Evolutionary conservation across 2,113 vertebrate genomes (phyloP).

Genomic region (Nyctereutes procyonoides): DNA sequence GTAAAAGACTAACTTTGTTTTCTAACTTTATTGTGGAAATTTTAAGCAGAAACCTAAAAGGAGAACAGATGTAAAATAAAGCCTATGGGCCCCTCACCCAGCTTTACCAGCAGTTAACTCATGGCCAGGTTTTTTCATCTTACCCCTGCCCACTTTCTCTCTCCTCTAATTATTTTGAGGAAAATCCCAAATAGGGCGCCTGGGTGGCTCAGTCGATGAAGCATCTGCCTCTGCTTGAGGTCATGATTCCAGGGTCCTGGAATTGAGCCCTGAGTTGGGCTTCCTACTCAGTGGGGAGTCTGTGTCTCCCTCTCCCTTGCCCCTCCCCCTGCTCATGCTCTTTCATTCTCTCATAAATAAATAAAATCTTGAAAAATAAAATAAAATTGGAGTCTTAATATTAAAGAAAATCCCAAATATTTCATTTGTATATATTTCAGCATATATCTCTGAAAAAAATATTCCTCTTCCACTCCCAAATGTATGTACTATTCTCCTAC

Average conservation of each 20-base stretch:
- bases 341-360: too few species aligned
- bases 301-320: too few species aligned
- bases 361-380: too few species aligned
- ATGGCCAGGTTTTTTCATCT: not conserved
- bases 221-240: too few species aligned
- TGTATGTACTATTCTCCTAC: not conserved
- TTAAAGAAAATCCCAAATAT: constrained; percentile 9
- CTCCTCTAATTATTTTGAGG: not conserved
- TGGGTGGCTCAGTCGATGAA: too few species aligned
- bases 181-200: not conserved
- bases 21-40: not conserved
- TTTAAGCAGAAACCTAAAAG: not conserved
- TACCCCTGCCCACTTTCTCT: not conserved
- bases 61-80: not conserved
- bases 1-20: not conserved
- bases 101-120: not conserved
- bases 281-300: too few species aligned
- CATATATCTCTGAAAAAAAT: not conserved
- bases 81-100: not conserved
- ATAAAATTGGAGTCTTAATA: too few species aligned
- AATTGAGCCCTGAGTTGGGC: too few species aligned
- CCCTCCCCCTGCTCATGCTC: too few species aligned
- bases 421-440: not conserved
- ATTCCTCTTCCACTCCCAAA: not conserved
- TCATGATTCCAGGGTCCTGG: too few species aligned